Base-by-base conservation (phyloP, 1,140 invertebrate genomes). In the Mercenaria mercenaria region DNA sequence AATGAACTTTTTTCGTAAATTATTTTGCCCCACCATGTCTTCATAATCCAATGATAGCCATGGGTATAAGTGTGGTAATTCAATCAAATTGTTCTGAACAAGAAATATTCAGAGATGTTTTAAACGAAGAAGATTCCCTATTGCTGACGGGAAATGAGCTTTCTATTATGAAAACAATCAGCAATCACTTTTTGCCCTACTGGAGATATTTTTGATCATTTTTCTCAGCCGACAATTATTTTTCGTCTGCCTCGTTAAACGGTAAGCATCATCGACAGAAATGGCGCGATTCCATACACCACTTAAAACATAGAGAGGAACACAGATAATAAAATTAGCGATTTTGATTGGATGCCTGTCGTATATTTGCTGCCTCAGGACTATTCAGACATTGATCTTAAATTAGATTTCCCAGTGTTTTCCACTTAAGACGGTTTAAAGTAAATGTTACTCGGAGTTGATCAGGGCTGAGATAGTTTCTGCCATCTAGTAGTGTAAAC, bases 351-450 rank as follows among this genome's bases (percentile, higher is more conserved):
- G 86, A 81, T 88, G 77, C 64, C 26, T 72, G 3, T 81, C 86
- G 72, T 61, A 72, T 67, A 64, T 69, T 81, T 37, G 26, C 64
- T n/a, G 76, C 86, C 77, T 52, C 18, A 37, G 39, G 76, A 56
- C 37, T 13, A 61, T 81, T 80, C 37, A 56, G 86, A 88, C 76
- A 88, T 69, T 88, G 86, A 88, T 88, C 76, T 88, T 80, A 88
- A 88, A 88, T 88, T 88, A 81, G 86, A 88, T 88, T 88, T 81
- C 50, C 52, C 83, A 72, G 29, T 72, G 67, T 85, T 85, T 85
- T 85, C 83, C 69, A 85, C 83, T 85, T 56, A 32, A 85, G 39
- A 47, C 11, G 41, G 43, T 76, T 85, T 85, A 72, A 47, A 85
- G 83, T 85, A 85, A 85, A 85, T 85, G 83, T 85, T 85, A 72